Evolutionary conservation across 2,113 vertebrate genomes (phyloP).

Genomic region (Aplodontia rufa): DNA sequence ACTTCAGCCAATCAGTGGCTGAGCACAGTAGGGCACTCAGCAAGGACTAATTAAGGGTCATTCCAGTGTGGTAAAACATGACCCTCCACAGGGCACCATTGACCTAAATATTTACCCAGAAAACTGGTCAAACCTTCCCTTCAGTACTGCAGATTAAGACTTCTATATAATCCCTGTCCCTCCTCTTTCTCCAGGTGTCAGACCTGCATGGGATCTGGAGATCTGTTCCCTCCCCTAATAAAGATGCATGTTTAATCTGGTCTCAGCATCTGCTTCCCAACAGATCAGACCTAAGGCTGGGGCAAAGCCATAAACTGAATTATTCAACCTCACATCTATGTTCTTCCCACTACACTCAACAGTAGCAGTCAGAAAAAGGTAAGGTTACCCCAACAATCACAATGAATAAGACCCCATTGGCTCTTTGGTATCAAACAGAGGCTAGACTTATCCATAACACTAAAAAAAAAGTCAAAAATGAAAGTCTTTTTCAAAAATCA

Average conservation of each 20-base stretch:
- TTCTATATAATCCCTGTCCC: background rate
- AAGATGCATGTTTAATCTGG: background rate
- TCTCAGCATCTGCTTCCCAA: background rate
- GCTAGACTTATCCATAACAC: background rate
- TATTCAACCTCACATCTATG: background rate
- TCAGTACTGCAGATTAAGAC: background rate
- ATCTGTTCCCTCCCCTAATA: background rate
- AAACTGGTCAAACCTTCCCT: background rate
- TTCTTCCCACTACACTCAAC: background rate
- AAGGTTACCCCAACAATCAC: background rate
- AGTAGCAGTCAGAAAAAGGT: background rate
- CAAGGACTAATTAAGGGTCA: background rate
- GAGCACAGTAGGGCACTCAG: background rate
- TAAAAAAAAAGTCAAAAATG: background rate
- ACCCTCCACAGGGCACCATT: background rate
- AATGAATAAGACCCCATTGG: background rate
- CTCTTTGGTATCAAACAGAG: background rate
- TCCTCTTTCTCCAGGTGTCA: background rate
- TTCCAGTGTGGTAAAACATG: background rate
- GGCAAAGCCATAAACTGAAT: background rate
- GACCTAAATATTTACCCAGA: background rate
- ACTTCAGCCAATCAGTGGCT: background rate
- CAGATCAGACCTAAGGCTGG: background rate
- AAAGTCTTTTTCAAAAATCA: background rate
- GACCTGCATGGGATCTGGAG: background rate